Evolutionary conservation across 1,140 invertebrate genomes (phyloP).

Genomic region (Drosophila tani): DNA sequence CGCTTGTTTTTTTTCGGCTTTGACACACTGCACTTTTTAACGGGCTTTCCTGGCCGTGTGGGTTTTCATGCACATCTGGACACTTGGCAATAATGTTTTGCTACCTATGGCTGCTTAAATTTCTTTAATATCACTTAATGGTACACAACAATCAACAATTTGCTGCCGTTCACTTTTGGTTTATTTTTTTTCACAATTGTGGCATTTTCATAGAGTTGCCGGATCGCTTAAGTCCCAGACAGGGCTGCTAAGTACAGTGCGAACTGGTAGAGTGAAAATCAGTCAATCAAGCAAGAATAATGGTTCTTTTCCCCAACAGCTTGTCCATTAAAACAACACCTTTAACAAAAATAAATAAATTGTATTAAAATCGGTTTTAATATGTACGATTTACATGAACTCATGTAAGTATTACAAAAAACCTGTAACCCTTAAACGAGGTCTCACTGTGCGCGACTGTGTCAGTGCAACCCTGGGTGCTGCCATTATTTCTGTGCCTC

Average conservation of each 20-base stretch:
- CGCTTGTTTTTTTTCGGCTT: slow-evolving; percentile 26
- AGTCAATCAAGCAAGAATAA: too few relatives aligned
- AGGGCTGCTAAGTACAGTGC: slow-evolving; percentile 18
- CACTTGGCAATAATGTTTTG: background rate
- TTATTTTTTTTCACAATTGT: slow-evolving; percentile 59
- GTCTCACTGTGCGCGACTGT: slow-evolving; percentile 8
- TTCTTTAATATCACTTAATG: slow-evolving; percentile 7
- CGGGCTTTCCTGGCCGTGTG: too few relatives aligned
- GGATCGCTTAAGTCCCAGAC: background rate
- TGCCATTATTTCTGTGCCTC: slow-evolving; percentile 43
- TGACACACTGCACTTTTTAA: slow-evolving; percentile 1
- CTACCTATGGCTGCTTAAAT: background rate
- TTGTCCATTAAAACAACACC: too few relatives aligned
- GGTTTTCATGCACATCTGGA: background rate
- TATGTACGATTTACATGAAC: background rate
- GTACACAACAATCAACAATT: slow-evolving; percentile 32
- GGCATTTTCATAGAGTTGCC: slow-evolving; percentile 46
- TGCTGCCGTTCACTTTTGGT: slow-evolving; percentile 10
- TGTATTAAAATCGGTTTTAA: background rate
- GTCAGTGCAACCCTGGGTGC: slow-evolving; percentile 44
- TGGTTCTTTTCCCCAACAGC: background rate
- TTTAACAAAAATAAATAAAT: too few relatives aligned
- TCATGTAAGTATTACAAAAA: background rate
- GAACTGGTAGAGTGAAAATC: background rate
- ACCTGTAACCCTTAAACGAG: background rate